These are phyloP conservation scores for Dioctria linearis DNA, from an alignment of 2,888 invertebrate species.

Conservation along the genomic window DNA sequence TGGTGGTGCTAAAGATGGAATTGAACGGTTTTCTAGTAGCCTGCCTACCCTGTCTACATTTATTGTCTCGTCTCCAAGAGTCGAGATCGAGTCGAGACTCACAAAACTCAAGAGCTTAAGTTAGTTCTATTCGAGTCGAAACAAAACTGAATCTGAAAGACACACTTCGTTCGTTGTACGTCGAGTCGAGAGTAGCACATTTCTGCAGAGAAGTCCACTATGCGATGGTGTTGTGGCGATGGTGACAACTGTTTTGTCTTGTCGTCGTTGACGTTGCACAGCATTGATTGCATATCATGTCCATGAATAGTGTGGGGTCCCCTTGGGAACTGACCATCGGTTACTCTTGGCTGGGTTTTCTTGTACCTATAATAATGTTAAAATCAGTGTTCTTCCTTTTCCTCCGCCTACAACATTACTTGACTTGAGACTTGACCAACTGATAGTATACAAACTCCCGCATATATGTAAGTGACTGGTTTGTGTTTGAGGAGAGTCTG, in stretches of 20 bases:
- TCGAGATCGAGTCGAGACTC: not conserved
- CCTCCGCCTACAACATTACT: slow-evolving; percentile 26
- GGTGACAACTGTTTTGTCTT: slow-evolving; percentile 43
- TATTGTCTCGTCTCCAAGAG: not conserved
- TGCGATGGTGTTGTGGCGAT: no score
- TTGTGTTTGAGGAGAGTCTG: not conserved
- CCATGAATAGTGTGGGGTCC: not conserved
- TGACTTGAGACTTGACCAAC: not conserved
- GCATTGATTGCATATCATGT: slow-evolving; percentile 33
- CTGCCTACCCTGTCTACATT: not conserved
- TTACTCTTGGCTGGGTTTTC: no score
- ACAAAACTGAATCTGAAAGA: no score
- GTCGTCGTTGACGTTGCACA: not conserved
- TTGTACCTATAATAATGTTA: not conserved
- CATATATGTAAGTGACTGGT: not conserved
- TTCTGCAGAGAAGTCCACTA: slow-evolving; percentile 13
- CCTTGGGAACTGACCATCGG: slow-evolving; percentile 4
- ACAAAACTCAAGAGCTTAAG: not conserved
- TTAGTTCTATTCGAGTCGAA: no score
- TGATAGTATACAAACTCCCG: not conserved
- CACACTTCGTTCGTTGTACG: no score
- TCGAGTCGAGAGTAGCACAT: not conserved
- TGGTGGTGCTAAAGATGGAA: slow-evolving; percentile 7
- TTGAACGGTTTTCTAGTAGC: not conserved
- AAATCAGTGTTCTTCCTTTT: not conserved